Conservation (phyloP, 2,888 invertebrate genomes). For the Dioctria linearis region DNA sequence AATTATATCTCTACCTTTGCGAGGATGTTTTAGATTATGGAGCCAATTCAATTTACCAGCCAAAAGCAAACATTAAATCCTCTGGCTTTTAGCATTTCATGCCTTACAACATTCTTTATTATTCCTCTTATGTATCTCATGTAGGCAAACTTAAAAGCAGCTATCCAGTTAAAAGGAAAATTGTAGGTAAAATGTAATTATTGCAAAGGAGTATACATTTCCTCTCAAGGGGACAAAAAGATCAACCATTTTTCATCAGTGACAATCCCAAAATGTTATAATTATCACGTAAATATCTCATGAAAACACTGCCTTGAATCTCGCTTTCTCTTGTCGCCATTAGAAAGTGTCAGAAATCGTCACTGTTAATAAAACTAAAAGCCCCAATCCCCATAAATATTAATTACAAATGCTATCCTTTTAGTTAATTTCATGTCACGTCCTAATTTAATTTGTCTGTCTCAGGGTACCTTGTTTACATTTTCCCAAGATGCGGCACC, state of each 20-base stretch:
- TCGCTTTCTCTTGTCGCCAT: not conserved
- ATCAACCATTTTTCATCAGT: not conserved
- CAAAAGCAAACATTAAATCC: too few species aligned
- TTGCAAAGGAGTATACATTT: too few species aligned
- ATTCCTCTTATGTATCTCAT: too few species aligned
- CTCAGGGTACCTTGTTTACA: constrained; percentile 33
- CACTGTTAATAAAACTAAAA: constrained; percentile 37
- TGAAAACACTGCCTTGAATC: not conserved
- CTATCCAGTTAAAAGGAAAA: too few species aligned
- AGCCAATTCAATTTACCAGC: too few species aligned
- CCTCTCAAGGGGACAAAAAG: too few species aligned
- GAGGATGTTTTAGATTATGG: too few species aligned
- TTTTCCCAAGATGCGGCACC: constrained; percentile 33
- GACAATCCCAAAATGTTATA: constrained; percentile 30
- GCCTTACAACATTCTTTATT: too few species aligned
- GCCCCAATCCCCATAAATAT: constrained; percentile 37
- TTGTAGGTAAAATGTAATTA: too few species aligned
- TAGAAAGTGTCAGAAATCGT: constrained; percentile 23
- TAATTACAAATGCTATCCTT: constrained; percentile 40
- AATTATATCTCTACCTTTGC: too few species aligned
- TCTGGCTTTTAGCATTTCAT: too few species aligned
- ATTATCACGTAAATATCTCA: constrained; percentile 9
- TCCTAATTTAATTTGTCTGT: constrained; percentile 40
- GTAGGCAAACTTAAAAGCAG: too few species aligned
- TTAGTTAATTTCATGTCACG: constrained; percentile 43